phyloP scores from a whole-genome alignment of 2,113 vertebrate genomes.

The Pica pica region DNA sequence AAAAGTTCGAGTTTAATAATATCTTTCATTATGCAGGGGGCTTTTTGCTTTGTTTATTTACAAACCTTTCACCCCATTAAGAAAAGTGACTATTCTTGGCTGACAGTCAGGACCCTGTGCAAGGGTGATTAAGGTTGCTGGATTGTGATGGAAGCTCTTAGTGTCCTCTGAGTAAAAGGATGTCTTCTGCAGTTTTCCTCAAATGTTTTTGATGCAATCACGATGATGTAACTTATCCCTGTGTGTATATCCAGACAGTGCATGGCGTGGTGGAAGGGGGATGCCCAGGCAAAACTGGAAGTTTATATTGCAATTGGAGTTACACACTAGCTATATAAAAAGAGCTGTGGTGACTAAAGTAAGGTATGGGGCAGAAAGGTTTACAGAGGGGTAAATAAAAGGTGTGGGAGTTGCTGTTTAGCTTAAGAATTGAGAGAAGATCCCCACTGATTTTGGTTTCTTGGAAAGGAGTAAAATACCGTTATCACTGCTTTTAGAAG shows the following conservation, averaged over 20 bases:
- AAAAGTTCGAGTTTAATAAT: not conserved
- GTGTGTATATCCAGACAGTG: not conserved
- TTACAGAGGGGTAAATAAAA: not conserved
- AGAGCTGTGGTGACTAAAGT: not conserved
- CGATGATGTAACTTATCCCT: not conserved
- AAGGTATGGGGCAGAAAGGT: not conserved
- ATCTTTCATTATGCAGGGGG: not conserved
- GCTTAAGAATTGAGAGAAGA: not conserved
- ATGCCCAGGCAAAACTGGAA: not conserved
- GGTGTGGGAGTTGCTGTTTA: not conserved
- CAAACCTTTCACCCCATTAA: not conserved
- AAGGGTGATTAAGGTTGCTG: not conserved
- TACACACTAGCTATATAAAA: not conserved
- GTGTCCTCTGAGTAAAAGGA: not conserved
- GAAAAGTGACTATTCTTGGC: not conserved
- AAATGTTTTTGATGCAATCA: not conserved
- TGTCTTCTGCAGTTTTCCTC: not conserved
- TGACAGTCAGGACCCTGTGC: not conserved
- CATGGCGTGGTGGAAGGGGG: not conserved
- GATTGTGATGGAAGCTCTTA: not conserved
- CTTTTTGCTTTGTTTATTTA: not conserved
- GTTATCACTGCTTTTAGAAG: not conserved
- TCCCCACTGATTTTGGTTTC: not conserved
- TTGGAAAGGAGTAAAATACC: not conserved
- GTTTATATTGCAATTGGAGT: not conserved